Evolutionary conservation across 2,888 invertebrate species (phyloP).

Genomic region (Yponomeuta plumbellus): DNA sequence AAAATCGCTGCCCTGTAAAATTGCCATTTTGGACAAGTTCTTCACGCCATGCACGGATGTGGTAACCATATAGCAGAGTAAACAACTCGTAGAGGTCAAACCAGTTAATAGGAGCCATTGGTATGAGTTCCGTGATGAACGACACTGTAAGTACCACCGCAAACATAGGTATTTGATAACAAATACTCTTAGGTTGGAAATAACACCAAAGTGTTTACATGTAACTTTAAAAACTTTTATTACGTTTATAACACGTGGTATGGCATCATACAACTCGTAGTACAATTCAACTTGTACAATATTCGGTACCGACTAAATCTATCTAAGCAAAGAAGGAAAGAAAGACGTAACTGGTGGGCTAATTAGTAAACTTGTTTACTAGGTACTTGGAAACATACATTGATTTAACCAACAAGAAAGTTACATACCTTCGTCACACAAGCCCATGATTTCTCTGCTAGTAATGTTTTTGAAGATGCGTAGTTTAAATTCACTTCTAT

Average conservation of each 20-base stretch:
- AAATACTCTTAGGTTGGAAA: not conserved
- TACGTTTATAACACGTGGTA: not conserved
- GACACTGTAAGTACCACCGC: conserved; percentile 5
- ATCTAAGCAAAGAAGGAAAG: not conserved
- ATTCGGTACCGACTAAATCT: not conserved
- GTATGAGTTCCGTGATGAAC: conserved; percentile 47
- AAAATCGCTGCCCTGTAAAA: too few relatives aligned
- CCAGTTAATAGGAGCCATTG: conserved; percentile 31
- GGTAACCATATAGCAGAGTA: conserved; percentile 41
- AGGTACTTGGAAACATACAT: conserved; percentile 24
- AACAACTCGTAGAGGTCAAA: conserved; percentile 57
- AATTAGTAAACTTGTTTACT: conserved; percentile 58
- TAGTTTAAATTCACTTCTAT: not conserved
- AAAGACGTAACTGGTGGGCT: conserved; percentile 2
- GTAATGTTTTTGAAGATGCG: not conserved
- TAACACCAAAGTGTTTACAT: not conserved
- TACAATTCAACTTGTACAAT: not conserved
- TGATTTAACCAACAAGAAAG: conserved; percentile 23
- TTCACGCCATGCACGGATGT: too few relatives aligned
- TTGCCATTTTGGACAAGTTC: too few relatives aligned
- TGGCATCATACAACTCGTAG: not conserved
- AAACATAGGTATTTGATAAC: conserved; percentile 7
- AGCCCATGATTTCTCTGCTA: conserved; percentile 44
- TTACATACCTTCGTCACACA: conserved; percentile 65
- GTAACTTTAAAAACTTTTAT: not conserved